A percentile compares a stretch with the other conserved stretches of the same genome.
phyloP scores from a whole-genome alignment of 2,888 invertebrate genomes.

The Eumerus sabulonum region DNA sequence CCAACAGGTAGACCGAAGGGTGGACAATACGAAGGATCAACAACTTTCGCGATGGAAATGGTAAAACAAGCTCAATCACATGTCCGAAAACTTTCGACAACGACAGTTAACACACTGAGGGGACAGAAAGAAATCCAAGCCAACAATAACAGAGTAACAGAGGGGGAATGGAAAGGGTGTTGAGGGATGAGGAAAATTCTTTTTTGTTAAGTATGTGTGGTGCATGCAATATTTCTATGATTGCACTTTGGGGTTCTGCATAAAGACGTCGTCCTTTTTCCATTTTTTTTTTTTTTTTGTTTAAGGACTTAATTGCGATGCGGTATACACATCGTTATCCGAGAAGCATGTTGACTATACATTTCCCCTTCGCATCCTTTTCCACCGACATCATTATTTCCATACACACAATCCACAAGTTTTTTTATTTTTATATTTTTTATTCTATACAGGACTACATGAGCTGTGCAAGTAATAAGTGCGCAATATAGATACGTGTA shows the following conservation, averaged over 20 bases:
- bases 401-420: conserved; percentile 44
- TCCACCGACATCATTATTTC: conserved; percentile 59
- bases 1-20: not conserved
- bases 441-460: conserved; percentile 31
- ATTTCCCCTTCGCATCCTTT: not conserved
- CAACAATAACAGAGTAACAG: too few relatives aligned
- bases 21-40: not conserved
- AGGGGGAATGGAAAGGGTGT: too few relatives aligned
- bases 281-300: too few relatives aligned
- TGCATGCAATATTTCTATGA: conserved; percentile 32
- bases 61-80: conserved; percentile 27
- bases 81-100: conserved; percentile 62
- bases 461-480: conserved; percentile 61
- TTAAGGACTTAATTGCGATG: conserved; percentile 64
- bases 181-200: conserved; percentile 20
- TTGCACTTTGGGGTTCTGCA: conserved; percentile 49
- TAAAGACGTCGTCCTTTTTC: conserved; percentile 42
- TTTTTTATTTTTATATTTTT: conserved; percentile 11
- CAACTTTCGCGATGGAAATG: not conserved
- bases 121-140: conserved; percentile 9
- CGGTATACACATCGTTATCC: conserved; percentile 50
- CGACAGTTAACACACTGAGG: conserved; percentile 28
- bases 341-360: too few relatives aligned
- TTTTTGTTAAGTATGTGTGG: conserved; percentile 35
- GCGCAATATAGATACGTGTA: conserved; percentile 47